These are phyloP conservation scores for Rhombomys opimus DNA, from an alignment of 2,113 vertebrate genomes.

Conservation along the genomic window DNA sequence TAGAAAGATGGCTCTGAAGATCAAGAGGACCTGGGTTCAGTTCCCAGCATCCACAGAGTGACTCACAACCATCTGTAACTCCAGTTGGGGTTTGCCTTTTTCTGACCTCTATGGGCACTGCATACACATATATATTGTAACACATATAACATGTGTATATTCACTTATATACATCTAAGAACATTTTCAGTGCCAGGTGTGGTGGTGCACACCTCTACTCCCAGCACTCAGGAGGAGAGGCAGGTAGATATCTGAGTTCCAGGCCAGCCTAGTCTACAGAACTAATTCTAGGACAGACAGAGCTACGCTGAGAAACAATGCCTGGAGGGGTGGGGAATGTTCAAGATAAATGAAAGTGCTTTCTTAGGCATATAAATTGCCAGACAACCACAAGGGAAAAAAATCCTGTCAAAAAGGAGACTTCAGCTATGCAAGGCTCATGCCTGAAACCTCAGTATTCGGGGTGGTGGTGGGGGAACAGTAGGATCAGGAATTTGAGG, in stretches of 20 bases:
- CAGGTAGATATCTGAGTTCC: not conserved
- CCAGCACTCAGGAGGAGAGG: not conserved
- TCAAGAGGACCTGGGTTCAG: no score
- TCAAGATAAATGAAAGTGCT: not conserved
- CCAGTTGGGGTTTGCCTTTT: no score
- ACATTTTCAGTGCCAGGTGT: not conserved
- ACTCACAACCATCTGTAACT: no score
- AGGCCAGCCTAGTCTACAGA: not conserved
- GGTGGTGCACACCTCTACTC: not conserved
- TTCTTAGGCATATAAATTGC: not conserved
- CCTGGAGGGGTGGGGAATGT: not conserved
- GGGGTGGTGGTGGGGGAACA: no score
- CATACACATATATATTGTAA: no score
- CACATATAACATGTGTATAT: no score
- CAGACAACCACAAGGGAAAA: not conserved
- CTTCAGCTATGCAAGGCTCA: not conserved
- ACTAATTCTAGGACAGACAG: not conserved
- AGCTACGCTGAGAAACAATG: not conserved
- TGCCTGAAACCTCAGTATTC: not conserved
- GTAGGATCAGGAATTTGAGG: not conserved
- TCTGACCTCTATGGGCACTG: no score
- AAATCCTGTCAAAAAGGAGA: not conserved
- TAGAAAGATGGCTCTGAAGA: no score
- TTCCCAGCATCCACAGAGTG: no score
- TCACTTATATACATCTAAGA: no score